Conservation (phyloP, 1,140 invertebrate genomes). For the Lethrus apterus region DNA sequence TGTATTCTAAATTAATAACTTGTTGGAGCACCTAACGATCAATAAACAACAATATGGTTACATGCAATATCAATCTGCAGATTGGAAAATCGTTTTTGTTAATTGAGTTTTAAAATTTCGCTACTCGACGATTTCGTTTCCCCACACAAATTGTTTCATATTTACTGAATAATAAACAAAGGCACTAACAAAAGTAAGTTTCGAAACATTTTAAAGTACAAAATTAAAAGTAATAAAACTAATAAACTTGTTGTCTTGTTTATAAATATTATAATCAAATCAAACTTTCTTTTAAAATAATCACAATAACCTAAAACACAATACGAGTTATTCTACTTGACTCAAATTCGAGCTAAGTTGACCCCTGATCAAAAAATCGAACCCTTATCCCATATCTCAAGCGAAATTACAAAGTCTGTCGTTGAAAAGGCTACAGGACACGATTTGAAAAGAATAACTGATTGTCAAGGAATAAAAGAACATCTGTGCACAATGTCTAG, state of each 20-base stretch:
- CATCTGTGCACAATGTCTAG: conserved; percentile 18
- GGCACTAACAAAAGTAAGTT: too few species aligned
- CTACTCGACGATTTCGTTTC: too few species aligned
- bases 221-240: background rate
- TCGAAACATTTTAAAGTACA: too few species aligned
- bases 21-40: conserved; percentile 35
- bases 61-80: conserved; percentile 28
- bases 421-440: conserved; percentile 34
- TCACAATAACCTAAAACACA: background rate
- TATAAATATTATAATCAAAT: too few species aligned
- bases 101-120: background rate
- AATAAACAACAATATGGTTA: conserved; percentile 32
- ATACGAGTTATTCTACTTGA: conserved; percentile 15
- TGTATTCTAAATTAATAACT: conserved; percentile 41
- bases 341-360: conserved; percentile 20
- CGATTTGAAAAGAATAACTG: conserved; percentile 36
- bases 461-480: conserved; percentile 33
- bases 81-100: conserved; percentile 1
- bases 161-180: too few species aligned
- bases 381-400: conserved; percentile 31
- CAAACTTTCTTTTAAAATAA: conserved; percentile 12
- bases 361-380: conserved; percentile 25
- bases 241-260: background rate
- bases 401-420: conserved; percentile 33
- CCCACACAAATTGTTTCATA: too few species aligned